Conservation (phyloP, 2,113 vertebrate genomes). For the Girardinichthys multiradiatus region DNA sequence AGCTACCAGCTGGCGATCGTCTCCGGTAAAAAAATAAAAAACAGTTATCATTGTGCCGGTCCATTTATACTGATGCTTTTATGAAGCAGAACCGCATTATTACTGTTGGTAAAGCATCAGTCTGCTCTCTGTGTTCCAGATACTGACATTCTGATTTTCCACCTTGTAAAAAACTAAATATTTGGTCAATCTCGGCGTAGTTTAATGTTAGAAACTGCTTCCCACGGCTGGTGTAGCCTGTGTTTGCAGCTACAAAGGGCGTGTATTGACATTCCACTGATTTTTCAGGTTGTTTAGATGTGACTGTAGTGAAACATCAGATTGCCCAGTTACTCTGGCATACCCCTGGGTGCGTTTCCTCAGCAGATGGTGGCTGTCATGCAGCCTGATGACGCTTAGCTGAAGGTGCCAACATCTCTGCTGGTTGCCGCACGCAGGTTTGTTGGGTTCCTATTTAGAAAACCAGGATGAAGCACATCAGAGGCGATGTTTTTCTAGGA, state of each 20-base stretch:
- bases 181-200: too few relatives aligned
- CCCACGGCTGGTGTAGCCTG: neutral
- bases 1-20: neutral
- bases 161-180: too few relatives aligned
- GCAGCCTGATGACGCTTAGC: conserved; percentile 14
- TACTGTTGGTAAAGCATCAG: too few relatives aligned
- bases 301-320: neutral
- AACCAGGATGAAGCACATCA: conserved; percentile 71
- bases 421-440: conserved; percentile 34
- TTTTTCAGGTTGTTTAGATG: neutral
- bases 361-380: conserved; percentile 19
- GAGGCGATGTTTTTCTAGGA: conserved; percentile 35
- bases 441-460: conserved; percentile 40
- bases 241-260: conserved; percentile 6
- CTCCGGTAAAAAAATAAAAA: neutral
- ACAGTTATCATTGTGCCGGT: neutral
- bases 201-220: neutral
- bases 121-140: neutral
- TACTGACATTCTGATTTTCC: too few relatives aligned
- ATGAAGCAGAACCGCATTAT: neutral
- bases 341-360: neutral
- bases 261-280: neutral
- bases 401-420: conserved; percentile 14
- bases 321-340: neutral
- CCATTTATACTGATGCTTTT: neutral